Conservation (phyloP, 1,140 invertebrate genomes). For the Nilaparvata lugens region DNA sequence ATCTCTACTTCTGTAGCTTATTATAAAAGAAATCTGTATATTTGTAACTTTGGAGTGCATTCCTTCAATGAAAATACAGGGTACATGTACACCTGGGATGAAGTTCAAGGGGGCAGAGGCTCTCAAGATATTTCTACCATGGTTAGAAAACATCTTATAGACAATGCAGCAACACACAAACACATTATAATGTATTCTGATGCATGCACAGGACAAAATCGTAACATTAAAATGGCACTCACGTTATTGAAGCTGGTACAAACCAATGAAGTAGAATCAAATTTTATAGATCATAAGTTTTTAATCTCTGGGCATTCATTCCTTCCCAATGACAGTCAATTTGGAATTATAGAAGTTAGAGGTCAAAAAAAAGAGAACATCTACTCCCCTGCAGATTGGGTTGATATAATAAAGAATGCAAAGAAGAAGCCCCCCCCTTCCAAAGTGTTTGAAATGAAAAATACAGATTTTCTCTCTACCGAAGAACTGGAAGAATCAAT, state of each 20-base stretch:
- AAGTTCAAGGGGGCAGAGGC: constrained; percentile 26
- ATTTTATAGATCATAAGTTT: constrained; percentile 24
- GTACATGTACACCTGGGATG: constrained; percentile 27
- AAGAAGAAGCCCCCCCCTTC: background rate
- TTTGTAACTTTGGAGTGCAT: constrained; percentile 25
- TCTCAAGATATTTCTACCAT: constrained; percentile 2
- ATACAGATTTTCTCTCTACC: background rate
- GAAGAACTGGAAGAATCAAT: background rate
- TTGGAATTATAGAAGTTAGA: constrained; percentile 15
- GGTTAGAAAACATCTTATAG: constrained; percentile 17
- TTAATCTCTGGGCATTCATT: constrained; percentile 22
- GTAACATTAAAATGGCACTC: constrained; percentile 18
- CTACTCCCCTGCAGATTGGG: background rate
- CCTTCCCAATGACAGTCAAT: constrained; percentile 15
- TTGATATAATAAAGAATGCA: background rate
- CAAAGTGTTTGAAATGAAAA: background rate
- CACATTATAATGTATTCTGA: constrained; percentile 20
- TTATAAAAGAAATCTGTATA: constrained; percentile 28
- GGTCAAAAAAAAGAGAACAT: constrained; percentile 9
- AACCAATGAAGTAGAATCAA: constrained; percentile 16
- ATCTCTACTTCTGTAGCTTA: constrained; percentile 25
- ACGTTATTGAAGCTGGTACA: constrained; percentile 22
- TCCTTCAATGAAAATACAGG: constrained; percentile 18
- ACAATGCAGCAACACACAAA: constrained; percentile 18
- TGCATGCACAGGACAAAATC: constrained; percentile 21